These are phyloP conservation scores for Oscheius sp. DNA, from an alignment of 2,888 invertebrate species.

Conservation along the genomic window DNA sequence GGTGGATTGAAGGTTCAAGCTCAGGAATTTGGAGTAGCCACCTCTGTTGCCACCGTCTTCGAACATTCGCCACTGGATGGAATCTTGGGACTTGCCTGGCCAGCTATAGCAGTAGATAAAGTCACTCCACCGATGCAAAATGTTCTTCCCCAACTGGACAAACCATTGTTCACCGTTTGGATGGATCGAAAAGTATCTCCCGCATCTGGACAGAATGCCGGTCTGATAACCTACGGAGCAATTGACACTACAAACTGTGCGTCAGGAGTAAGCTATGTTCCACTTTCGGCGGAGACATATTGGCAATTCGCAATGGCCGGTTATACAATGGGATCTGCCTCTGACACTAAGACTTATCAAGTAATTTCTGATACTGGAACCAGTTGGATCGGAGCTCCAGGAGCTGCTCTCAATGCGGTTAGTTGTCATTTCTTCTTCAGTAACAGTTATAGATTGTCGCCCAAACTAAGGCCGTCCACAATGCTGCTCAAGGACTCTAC, in stretches of 20 bases:
- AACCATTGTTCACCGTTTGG: slow-evolving; percentile 92
- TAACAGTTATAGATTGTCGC: slow-evolving; percentile 37
- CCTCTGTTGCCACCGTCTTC: slow-evolving; percentile 55
- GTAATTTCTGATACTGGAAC: slow-evolving; percentile 66
- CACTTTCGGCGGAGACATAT: slow-evolving; percentile 61
- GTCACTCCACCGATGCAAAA: slow-evolving; percentile 91
- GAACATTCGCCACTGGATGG: slow-evolving; percentile 64
- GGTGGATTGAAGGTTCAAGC: slow-evolving; percentile 53
- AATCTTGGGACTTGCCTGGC: slow-evolving; percentile 65
- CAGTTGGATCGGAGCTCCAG: slow-evolving; percentile 56
- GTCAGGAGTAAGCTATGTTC: slow-evolving; percentile 51
- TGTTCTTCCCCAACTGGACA: slow-evolving; percentile 81
- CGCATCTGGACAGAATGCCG: slow-evolving; percentile 28
- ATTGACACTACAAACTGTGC: slow-evolving; percentile 61
- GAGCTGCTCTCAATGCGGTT: slow-evolving; percentile 35
- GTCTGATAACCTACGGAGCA: slow-evolving; percentile 62
- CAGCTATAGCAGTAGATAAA: slow-evolving; percentile 83
- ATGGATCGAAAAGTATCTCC: slow-evolving; percentile 74
- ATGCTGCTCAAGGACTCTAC: slow-evolving; percentile 49
- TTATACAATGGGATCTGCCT: slow-evolving; percentile 49
- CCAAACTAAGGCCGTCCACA: slow-evolving; percentile 50
- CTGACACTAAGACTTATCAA: slow-evolving; percentile 36
- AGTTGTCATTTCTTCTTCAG: not conserved
- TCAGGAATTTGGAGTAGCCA: slow-evolving; percentile 61
- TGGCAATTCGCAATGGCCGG: slow-evolving; percentile 63